Base-by-base conservation (phyloP, 2,113 vertebrate genomes). In the Xiphophorus maculatus region DNA sequence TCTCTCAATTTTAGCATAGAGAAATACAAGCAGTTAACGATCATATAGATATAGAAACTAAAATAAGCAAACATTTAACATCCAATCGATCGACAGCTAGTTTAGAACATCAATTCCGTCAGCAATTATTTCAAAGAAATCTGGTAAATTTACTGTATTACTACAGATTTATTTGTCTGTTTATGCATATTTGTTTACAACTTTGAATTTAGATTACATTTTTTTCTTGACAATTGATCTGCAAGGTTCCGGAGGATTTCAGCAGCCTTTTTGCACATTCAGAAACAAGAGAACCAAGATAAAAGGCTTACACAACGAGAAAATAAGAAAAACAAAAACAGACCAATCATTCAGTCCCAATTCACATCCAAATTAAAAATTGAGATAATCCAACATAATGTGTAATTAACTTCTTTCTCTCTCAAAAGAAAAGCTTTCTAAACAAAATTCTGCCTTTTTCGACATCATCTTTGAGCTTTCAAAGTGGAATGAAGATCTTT, bases 401-500 rank as follows among this genome's bases (percentile, higher is more conserved):
- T 66, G 77, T 73, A 83, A 85, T 90, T 86, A 88, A 80, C 61
- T 77, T 66, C 14, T 69, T 83, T 63, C 83, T 68, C 80, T 69
- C 76, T 79, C 78, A 77, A 77, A 84, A 76, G 54, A 65, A 83
- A 86, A 85, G 79, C 70, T 84, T 81, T 63, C 66, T 27, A 42
- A 87, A 85, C 61, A 91, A 69, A 44, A 30, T 68, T 70, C n/a
- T n/a, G 30, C 65, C 63, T 71, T 64, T 80, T 68, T 64, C 51
- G n/a, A 37, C 14, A 4, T 65, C 12, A 79, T 82, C 70, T 85
- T 80, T 63, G 51, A 85, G 62, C 80, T 79, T 88, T 90, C 87
- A 89, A 91, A 92, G 91, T 48, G 62, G 33, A 86, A 77, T 62
- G 62, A 61, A 70, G 42, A 82, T 90, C 67, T 77, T 85, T 65